These are phyloP conservation scores for Tetragonisca angustula DNA, from an alignment of 2,888 invertebrate species.

Conservation along the genomic window DNA sequence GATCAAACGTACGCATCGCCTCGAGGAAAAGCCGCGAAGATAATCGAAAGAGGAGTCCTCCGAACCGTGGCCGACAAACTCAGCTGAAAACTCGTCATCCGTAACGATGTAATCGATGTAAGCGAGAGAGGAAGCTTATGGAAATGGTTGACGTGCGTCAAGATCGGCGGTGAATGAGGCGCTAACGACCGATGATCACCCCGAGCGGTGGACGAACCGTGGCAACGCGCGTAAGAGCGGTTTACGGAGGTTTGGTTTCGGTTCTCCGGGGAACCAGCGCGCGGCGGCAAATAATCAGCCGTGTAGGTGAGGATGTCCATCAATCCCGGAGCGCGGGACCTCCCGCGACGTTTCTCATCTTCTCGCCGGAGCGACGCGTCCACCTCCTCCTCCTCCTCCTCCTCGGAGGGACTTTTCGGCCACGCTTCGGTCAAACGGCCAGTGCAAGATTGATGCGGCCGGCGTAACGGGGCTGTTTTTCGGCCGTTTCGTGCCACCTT, in stretches of 20 bases:
- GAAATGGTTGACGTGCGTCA: slow-evolving; percentile 43
- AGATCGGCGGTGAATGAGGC: slow-evolving; percentile 77
- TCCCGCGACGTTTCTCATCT: slow-evolving; percentile 83
- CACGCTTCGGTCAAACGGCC: slow-evolving; percentile 38
- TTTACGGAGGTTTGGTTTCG: slow-evolving; percentile 19
- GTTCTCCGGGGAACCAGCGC: slow-evolving; percentile 34
- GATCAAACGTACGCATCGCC: too few relatives aligned
- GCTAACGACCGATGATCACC: slow-evolving; percentile 81
- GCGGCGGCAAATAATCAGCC: slow-evolving; percentile 69
- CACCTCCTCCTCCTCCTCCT: slow-evolving; percentile 34
- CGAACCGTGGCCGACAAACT: too few relatives aligned
- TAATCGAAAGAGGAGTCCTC: too few relatives aligned
- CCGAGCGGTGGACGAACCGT: slow-evolving; percentile 32
- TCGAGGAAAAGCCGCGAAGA: too few relatives aligned
- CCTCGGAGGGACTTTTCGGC: slow-evolving; percentile 38
- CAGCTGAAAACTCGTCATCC: background rate
- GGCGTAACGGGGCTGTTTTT: slow-evolving; percentile 46
- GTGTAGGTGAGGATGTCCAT: slow-evolving; percentile 80
- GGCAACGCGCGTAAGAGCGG: slow-evolving; percentile 52
- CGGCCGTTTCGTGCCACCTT: slow-evolving; percentile 48
- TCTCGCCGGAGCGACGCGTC: slow-evolving; percentile 72
- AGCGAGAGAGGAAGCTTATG: background rate
- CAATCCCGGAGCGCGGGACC: slow-evolving; percentile 80
- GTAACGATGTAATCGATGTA: background rate
- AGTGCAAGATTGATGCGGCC: slow-evolving; percentile 61